Evolutionary conservation across 2,888 invertebrate genomes (phyloP).

Genomic region (Pseudoips prasinana): DNA sequence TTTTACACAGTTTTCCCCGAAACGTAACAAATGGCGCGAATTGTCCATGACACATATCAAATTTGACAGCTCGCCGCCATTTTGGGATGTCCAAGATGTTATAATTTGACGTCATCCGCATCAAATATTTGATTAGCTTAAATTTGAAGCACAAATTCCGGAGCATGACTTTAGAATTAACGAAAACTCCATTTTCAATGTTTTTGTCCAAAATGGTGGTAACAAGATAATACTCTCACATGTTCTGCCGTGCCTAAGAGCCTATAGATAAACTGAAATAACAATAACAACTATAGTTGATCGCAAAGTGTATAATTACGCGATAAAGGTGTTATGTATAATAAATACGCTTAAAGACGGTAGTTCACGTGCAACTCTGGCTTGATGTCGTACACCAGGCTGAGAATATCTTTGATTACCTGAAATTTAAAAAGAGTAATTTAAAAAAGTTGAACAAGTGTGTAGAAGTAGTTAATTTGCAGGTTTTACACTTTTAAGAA

Average conservation of each 20-base stretch:
- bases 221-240: constrained; percentile 7
- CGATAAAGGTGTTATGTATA: constrained; percentile 24
- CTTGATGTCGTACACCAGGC: constrained; percentile 94
- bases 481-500: no score
- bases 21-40: neutral
- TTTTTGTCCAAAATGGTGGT: no score
- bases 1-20: constrained; percentile 11
- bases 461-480: no score
- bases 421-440: constrained; percentile 53
- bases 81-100: neutral
- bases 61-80: constrained; percentile 5
- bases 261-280: constrained; percentile 35
- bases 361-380: constrained; percentile 96
- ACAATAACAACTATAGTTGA: constrained; percentile 53
- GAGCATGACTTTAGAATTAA: no score
- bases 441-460: no score
- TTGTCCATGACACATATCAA: constrained; percentile 5
- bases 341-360: constrained; percentile 54
- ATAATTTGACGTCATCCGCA: neutral
- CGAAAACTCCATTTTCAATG: no score
- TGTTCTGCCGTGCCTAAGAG: constrained; percentile 37
- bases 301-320: constrained; percentile 39
- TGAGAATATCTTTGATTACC: constrained; percentile 91
- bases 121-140: neutral
- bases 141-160: no score